A percentile compares a stretch with the other conserved stretches of the same genome.
Conservation (phyloP, 2,113 vertebrate genomes). For the Myotis brandtii region DNA sequence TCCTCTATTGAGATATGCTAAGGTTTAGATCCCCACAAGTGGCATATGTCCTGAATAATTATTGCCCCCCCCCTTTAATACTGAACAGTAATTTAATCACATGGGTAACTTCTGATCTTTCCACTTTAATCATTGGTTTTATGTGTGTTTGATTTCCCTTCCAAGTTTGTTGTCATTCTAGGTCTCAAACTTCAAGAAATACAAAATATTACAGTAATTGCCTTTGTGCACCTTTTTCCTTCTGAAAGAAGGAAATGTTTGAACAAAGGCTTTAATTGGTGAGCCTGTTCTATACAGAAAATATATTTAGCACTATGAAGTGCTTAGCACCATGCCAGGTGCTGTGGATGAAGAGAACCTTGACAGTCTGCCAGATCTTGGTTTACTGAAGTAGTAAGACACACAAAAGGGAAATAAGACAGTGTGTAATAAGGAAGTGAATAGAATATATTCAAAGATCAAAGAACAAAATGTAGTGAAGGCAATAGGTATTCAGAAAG, state of each 20-base stretch:
- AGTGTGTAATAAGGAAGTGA: neutral
- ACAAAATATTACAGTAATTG: neutral
- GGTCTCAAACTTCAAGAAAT: neutral
- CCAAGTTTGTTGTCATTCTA: neutral
- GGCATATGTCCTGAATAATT: neutral
- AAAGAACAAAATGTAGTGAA: neutral
- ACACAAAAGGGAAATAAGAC: neutral
- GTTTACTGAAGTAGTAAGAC: neutral
- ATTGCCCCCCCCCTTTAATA: neutral
- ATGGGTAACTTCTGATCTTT: neutral
- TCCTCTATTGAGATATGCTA: neutral
- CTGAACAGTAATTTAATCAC: neutral
- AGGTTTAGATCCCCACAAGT: too few species aligned
- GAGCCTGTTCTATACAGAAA: neutral
- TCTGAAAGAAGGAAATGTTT: neutral
- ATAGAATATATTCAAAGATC: neutral
- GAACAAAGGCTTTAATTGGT: neutral
- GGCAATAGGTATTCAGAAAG: neutral
- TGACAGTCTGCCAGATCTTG: neutral
- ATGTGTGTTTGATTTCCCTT: neutral
- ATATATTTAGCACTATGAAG: neutral
- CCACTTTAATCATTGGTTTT: neutral
- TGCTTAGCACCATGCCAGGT: neutral
- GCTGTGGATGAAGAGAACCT: neutral
- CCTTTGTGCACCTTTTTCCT: neutral